A percentile compares a stretch with the other conserved stretches of the same genome.
Conservation (phyloP, 2,113 vertebrate species). For the Australoheros scitulus region DNA sequence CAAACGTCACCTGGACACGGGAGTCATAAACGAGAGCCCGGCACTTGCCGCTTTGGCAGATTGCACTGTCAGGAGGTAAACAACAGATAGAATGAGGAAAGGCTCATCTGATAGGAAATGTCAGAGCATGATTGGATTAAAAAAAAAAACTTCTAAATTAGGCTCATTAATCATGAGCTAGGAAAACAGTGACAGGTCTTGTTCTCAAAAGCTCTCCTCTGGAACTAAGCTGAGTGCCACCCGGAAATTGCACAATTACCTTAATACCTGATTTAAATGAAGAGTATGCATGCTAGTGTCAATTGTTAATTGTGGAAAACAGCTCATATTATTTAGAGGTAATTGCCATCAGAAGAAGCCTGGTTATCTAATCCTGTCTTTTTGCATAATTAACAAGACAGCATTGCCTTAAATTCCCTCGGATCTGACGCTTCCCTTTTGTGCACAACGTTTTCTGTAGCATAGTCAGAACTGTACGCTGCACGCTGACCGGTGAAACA, state of each 20-base stretch:
- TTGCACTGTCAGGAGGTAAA: constrained; percentile 75
- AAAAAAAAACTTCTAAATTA: constrained; percentile 74
- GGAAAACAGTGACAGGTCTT: constrained; percentile 65
- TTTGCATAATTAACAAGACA: constrained; percentile 19
- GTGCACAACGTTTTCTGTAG: constrained; percentile 1
- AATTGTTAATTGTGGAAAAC: constrained; percentile 61
- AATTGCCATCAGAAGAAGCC: constrained; percentile 44
- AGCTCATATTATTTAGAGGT: constrained; percentile 43
- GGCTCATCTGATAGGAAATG: constrained; percentile 76
- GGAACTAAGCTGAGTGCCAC: constrained; percentile 64
- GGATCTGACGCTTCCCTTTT: not conserved
- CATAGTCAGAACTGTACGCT: not conserved
- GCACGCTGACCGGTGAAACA: constrained; percentile 3
- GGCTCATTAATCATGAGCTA: constrained; percentile 79
- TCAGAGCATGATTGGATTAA: constrained; percentile 77
- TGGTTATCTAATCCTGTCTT: constrained; percentile 43
- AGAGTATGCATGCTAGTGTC: constrained; percentile 53
- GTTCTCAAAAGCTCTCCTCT: constrained; percentile 65
- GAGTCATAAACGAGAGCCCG: constrained; percentile 55
- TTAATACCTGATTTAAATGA: constrained; percentile 68
- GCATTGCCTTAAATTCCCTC: not conserved
- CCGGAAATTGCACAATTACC: constrained; percentile 75
- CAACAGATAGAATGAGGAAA: constrained; percentile 68
- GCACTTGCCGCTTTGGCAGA: constrained; percentile 52
- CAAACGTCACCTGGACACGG: constrained; percentile 55